Evolutionary conservation across 2,113 vertebrate genomes (phyloP).

Genomic region (Atherinomorus stipes): DNA sequence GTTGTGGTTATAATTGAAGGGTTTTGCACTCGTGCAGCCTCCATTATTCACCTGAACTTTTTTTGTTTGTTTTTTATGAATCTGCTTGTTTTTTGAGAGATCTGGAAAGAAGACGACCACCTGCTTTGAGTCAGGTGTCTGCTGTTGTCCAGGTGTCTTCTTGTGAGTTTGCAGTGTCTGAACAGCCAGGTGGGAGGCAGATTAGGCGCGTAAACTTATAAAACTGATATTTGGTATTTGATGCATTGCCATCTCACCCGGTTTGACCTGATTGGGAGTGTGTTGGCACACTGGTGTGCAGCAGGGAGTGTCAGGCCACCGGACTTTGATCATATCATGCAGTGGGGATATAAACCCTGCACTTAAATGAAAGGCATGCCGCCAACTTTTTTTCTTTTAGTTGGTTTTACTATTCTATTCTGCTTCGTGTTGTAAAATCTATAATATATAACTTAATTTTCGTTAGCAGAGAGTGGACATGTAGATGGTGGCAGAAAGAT

Average conservation of each 20-base stretch:
- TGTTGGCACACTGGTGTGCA: constrained; percentile 15
- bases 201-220: background rate
- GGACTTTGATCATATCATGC: constrained; percentile 52
- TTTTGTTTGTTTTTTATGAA: too few relatives aligned
- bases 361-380: background rate
- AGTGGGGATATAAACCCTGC: constrained; percentile 5
- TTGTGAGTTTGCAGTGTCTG: background rate
- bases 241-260: constrained; percentile 31
- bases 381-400: background rate
- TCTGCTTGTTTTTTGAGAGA: too few relatives aligned
- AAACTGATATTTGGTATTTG: constrained; percentile 7
- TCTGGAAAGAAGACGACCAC: too few relatives aligned
- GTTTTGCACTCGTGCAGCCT: too few relatives aligned
- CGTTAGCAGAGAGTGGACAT: too few relatives aligned
- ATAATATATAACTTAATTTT: too few relatives aligned
- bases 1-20: too few relatives aligned
- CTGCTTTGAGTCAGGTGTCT: too few relatives aligned
- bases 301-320: constrained; percentile 23
- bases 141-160: too few relatives aligned
- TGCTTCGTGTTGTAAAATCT: background rate
- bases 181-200: constrained; percentile 12
- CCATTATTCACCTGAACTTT: too few relatives aligned
- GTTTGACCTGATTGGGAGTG: constrained; percentile 47
- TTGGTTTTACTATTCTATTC: background rate
- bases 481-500: too few relatives aligned